Base-by-base conservation (phyloP, 2,888 invertebrate genomes). In the Diarsia mendica region DNA sequence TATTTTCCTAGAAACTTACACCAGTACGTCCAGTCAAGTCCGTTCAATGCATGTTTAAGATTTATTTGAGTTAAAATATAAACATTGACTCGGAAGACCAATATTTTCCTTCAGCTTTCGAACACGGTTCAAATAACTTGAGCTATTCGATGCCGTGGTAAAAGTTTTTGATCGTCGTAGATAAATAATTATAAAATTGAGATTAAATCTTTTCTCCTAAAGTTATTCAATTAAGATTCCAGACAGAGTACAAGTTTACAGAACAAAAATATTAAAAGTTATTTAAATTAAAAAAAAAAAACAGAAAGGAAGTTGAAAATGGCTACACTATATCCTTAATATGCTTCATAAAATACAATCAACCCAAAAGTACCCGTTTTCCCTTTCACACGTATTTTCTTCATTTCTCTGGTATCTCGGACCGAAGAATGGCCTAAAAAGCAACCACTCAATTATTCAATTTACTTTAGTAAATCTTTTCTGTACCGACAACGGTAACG, bases 391-490 rank as follows among this genome's bases (percentile, higher is more conserved):
- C 11, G 2, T 51, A 65, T 51, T 68, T 49, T 55, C 48, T 33
- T 67, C 13, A 64, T n/a, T n/a, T n/a, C n/a, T n/a, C n/a, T n/a
- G n/a, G 11, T 13, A 18, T 15, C 20, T 28, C 13, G 10, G 20
- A 48, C 20, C 28, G 65, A 81, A 67, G 61, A 33, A 51, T 58
- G 55, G 39, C 18, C 39, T 46, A 48, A 71, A 83, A 63, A 60
- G 60, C 15, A 39, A 67, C 77, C 72, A 39, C 71, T 77, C 58
- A 77, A 74, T 85, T 83, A 87, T 85, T 82, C 77, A 87, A 87
- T 87, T 85, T 55, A 48, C 61, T 75, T 74, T 77, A 84, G 72
- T 79, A 77, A 84, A 87, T 82, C 75, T 76, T 80, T 77, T 75
- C 67, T 65, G 77, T 75, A 77, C 58, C 71, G 75, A 73, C 39